Evolutionary conservation across 2,113 vertebrate species (phyloP).

Genomic region (Brachyhypopomus gauderio): DNA sequence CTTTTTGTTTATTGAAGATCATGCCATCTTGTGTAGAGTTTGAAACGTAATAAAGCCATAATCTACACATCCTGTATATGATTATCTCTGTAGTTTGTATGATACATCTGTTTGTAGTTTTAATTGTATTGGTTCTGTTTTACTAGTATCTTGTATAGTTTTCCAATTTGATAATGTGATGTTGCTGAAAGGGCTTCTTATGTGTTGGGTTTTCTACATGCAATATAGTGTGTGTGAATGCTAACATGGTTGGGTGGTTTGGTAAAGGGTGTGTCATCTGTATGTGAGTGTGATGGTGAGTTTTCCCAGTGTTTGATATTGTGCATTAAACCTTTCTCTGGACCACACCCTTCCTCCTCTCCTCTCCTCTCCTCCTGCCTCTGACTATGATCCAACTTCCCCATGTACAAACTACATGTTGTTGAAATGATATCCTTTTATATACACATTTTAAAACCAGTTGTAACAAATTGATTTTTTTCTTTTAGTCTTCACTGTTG

Average conservation of each 20-base stretch:
- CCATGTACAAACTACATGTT: constrained; percentile 55
- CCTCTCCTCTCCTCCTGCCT: neutral
- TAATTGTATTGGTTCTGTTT: constrained; percentile 55
- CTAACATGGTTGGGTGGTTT: constrained; percentile 30
- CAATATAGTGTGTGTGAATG: constrained; percentile 49
- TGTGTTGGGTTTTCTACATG: constrained; percentile 53
- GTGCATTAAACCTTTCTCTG: constrained; percentile 47
- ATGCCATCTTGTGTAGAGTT: constrained; percentile 47
- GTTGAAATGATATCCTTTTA: constrained; percentile 55
- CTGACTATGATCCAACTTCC: constrained; percentile 33
- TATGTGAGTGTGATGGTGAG: neutral
- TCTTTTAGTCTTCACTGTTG: constrained; percentile 49
- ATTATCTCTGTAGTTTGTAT: constrained; percentile 52
- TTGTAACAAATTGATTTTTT: constrained; percentile 27
- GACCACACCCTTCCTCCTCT: constrained; percentile 42
- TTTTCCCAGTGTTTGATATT: constrained; percentile 44
- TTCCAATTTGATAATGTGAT: constrained; percentile 56
- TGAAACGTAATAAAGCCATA: constrained; percentile 65
- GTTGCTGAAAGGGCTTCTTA: constrained; percentile 63
- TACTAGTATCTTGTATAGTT: constrained; percentile 55
- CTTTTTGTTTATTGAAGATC: constrained; percentile 17
- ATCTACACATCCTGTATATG: constrained; percentile 62
- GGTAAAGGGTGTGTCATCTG: constrained; percentile 25
- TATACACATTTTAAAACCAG: constrained; percentile 51
- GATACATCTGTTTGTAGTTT: constrained; percentile 39